These are phyloP conservation scores for Mormyrus lacerda DNA, from an alignment of 2,113 vertebrate genomes.

Conservation along the genomic window DNA sequence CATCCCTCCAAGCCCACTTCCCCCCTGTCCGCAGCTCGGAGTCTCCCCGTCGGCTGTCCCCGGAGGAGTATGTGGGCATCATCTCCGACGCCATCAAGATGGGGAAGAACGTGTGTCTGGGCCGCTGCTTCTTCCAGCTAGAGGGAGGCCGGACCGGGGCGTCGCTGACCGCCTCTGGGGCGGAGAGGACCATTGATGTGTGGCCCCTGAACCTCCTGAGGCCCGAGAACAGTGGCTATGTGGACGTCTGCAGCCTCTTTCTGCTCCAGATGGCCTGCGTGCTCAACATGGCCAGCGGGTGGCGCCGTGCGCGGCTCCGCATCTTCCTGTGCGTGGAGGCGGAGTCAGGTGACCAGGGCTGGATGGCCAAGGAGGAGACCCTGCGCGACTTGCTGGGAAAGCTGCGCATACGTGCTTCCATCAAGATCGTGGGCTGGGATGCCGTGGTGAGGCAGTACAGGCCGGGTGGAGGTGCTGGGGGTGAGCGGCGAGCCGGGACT, in stretches of 20 bases:
- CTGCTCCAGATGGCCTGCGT: slow-evolving; percentile 88
- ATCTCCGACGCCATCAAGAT: slow-evolving; percentile 72
- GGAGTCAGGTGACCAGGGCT: slow-evolving; percentile 64
- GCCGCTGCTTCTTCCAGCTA: slow-evolving; percentile 58
- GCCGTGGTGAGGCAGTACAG: slow-evolving; percentile 53
- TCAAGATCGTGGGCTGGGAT: slow-evolving; percentile 79
- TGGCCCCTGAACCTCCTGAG: slow-evolving; percentile 83
- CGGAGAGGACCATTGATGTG: slow-evolving; percentile 64
- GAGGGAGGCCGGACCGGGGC: slow-evolving; percentile 27
- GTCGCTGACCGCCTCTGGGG: slow-evolving; percentile 28
- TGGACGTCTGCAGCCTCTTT: slow-evolving; percentile 84
- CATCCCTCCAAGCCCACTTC: slow-evolving; percentile 72
- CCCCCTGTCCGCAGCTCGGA: slow-evolving; percentile 51
- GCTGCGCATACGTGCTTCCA: slow-evolving; percentile 75
- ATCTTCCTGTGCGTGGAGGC: slow-evolving; percentile 80
- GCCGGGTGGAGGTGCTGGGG: slow-evolving; percentile 10
- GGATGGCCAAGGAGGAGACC: slow-evolving; percentile 50
- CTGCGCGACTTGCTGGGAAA: slow-evolving; percentile 66
- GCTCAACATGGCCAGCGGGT: slow-evolving; percentile 80
- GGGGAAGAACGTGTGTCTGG: slow-evolving; percentile 79
- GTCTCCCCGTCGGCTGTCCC: slow-evolving; percentile 49
- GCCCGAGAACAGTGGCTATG: slow-evolving; percentile 59
- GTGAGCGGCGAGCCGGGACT: not conserved
- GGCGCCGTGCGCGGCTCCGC: slow-evolving; percentile 72
- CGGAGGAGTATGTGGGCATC: slow-evolving; percentile 66